Evolutionary conservation across 2,113 vertebrate species (phyloP), one percentile per base, ranked within the genome.

Genomic region (Sinocyclocheilus maitianheensis): DNA sequence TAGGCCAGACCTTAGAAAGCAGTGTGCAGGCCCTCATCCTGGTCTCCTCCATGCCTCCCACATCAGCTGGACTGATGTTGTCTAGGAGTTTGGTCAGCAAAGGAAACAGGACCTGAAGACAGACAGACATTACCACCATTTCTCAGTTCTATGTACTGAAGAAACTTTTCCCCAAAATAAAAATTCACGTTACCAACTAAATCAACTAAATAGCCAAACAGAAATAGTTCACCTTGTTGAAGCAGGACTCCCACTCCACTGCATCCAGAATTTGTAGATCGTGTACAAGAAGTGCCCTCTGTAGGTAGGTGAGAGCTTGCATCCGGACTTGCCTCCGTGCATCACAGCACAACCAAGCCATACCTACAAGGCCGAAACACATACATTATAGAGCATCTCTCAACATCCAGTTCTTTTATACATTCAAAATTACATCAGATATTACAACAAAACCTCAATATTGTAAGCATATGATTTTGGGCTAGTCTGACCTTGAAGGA

Each of bases 1-100:
- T 55, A 11, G 3, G 22, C 12, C 24, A 83, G 22, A 98, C 98
- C 97, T 99, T 99, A 26, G 98, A 98, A 26, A 99, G 96, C 3
- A 99, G 92, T 0, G 98, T 99, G 89, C 97, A 99, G 83, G 97
- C 97, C 93, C 98, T 97, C 97, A 99, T 99, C 81, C 98, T 95
- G 53, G 98, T 99, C 93, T 99, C 98, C 88, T 99, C 98, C 98
- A 99, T 99, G 1, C 98, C 98, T 0, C 97, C 97, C 71, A 98
- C 92, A 34, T 99, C 98, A 89, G 98, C 98, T 62, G 98, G 98
- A 88, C 98, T 99, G 91, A 99, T 98, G 90, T 97, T 99, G 91
- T 99, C 97, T 0, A 99, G 94, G n/a, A 99, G 96, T 86, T 99
- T 99, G 1, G 97, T 99, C 88, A 99, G 92, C 84, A 99, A 90